Percentiles rank a stretch among this genome's conserved stretches.
These are phyloP conservation scores for Poeciliopsis turneri DNA, from an alignment of 2,797 vertebrate genomes.

Conservation along the genomic window DNA sequence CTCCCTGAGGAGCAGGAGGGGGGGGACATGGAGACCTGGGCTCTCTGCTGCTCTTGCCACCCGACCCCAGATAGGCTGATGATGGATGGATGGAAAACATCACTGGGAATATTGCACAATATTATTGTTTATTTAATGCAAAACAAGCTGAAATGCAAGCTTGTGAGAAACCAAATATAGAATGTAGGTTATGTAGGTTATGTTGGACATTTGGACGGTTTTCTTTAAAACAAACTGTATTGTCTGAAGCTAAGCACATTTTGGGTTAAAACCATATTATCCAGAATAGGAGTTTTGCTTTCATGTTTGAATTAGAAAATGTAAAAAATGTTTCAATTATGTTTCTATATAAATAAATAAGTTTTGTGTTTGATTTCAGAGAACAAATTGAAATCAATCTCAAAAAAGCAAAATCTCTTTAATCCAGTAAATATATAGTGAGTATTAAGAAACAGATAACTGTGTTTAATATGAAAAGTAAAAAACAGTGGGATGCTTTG, in stretches of 20 bases:
- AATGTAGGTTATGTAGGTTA: background rate
- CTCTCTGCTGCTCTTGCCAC: background rate
- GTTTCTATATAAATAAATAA: background rate
- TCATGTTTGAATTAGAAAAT: background rate
- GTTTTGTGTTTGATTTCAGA: background rate
- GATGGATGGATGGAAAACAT: background rate
- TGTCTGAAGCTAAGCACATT: background rate
- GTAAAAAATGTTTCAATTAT: background rate
- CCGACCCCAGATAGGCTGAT: background rate
- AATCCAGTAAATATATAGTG: background rate
- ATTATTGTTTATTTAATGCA: background rate
- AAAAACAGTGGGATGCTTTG: conserved; percentile 19
- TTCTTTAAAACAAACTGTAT: background rate
- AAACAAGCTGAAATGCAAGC: background rate
- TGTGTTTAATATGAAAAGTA: background rate
- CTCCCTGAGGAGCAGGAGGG: background rate
- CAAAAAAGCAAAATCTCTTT: background rate
- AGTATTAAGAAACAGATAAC: background rate
- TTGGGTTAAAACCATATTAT: background rate
- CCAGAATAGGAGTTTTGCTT: background rate
- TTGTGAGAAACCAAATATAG: background rate
- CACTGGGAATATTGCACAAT: background rate
- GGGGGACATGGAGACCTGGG: background rate
- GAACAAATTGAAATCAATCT: background rate
- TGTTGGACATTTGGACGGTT: background rate